Evolutionary conservation across 2,888 invertebrate species (phyloP).

Genomic region (Mythimna albipuncta): DNA sequence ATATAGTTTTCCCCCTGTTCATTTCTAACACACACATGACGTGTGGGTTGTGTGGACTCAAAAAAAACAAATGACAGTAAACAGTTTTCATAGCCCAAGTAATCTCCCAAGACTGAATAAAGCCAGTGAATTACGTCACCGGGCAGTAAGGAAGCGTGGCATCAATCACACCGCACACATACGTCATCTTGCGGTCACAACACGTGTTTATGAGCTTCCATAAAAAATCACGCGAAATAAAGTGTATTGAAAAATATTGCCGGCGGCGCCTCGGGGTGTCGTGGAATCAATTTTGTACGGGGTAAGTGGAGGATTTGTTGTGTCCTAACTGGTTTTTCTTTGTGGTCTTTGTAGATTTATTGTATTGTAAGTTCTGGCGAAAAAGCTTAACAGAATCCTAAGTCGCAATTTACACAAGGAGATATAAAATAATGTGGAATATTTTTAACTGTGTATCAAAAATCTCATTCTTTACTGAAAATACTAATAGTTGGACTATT

Average conservation of each 20-base stretch:
- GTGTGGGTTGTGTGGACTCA: background rate
- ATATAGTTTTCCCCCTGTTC: too few species aligned
- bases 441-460: too few species aligned
- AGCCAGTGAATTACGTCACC: constrained; percentile 49
- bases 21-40: too few species aligned
- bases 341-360: constrained; percentile 18
- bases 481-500: too few species aligned
- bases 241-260: constrained; percentile 59
- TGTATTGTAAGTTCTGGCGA: background rate
- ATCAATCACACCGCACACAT: constrained; percentile 55
- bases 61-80: constrained; percentile 32
- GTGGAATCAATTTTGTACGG: constrained; percentile 41
- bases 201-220: constrained; percentile 52
- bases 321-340: constrained; percentile 7
- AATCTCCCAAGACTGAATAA: constrained; percentile 46
- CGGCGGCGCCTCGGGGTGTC: constrained; percentile 8
- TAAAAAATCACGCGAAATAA: constrained; percentile 59
- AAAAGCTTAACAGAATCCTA: background rate
- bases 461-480: too few species aligned
- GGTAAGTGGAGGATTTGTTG: constrained; percentile 30
- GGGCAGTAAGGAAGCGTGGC: constrained; percentile 50
- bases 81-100: constrained; percentile 24
- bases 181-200: constrained; percentile 55
- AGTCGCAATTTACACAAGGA: too few species aligned
- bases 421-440: too few species aligned